Evolutionary conservation across 1,140 invertebrate genomes (phyloP).

Genomic region (Drosophila nigrodunni): DNA sequence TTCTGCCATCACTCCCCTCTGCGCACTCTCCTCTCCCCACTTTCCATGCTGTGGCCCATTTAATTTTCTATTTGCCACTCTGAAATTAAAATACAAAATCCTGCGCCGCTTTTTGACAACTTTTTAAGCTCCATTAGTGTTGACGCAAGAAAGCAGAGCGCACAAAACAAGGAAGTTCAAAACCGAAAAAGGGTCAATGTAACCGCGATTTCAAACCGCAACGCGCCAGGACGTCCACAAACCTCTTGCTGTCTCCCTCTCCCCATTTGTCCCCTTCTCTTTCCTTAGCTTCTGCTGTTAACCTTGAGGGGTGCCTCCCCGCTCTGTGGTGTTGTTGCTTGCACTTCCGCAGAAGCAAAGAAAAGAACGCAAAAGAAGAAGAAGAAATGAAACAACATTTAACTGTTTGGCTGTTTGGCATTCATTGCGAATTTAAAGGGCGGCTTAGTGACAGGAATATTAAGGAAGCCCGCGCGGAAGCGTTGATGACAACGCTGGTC

Average conservation of each 20-base stretch:
- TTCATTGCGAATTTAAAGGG: conserved; percentile 83
- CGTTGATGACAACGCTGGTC: conserved; percentile 69
- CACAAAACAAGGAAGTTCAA: conserved; percentile 36
- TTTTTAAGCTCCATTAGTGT: conserved; percentile 82
- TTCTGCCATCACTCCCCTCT: conserved; percentile 15
- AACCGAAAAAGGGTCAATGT: conserved; percentile 68
- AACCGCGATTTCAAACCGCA: conserved; percentile 64
- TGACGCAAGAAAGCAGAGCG: conserved; percentile 73
- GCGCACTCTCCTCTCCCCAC: background rate
- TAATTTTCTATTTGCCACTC: conserved; percentile 78
- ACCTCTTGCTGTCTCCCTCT: background rate
- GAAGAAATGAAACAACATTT: conserved; percentile 57
- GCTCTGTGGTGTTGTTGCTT: conserved; percentile 54
- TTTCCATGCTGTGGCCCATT: conserved; percentile 50
- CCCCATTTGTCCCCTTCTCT: background rate
- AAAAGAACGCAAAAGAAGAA: conserved; percentile 5
- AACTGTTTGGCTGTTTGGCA: conserved; percentile 78
- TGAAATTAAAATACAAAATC: conserved; percentile 81
- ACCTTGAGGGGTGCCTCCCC: conserved; percentile 26
- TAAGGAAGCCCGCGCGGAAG: conserved; percentile 80
- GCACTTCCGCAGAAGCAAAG: conserved; percentile 59
- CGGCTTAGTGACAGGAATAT: conserved; percentile 82
- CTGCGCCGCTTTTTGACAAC: conserved; percentile 77
- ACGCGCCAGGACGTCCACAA: conserved; percentile 53
- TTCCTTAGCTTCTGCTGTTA: conserved; percentile 1